Base-by-base conservation (phyloP, 1,140 invertebrate species). In the Leptinotarsa undecemlineata region DNA sequence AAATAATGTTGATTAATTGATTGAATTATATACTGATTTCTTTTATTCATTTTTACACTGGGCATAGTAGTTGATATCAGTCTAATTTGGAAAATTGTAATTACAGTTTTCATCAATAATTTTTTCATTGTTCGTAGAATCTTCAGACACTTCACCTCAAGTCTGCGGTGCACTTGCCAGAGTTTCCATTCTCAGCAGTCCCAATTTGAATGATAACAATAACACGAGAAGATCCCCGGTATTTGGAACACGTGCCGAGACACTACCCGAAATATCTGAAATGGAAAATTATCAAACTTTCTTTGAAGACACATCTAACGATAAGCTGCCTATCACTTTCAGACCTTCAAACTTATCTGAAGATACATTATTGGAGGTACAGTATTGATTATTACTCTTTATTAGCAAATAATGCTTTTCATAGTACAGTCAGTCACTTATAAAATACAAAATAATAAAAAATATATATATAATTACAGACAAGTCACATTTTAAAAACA, bases 341-440 rank as follows among this genome's bases (percentile, higher is more conserved):
- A 90, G 95, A 26, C 90, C 92, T 21, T 96, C 96, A 6, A 96
- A 98, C 84, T 86, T 99, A 71, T 94, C 95, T 51, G 96, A 98
- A 86, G 97, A 99, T 87, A 98, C 97, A 21, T 88, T 99, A 20
- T 90, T 98, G 76, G 96, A 97, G 82, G 92, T 92, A 79, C 26
- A 17, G 47, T 26, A 33, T 57, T 57, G n/a, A n/a, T n/a, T n/a
- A n/a, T n/a, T n/a, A n/a, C n/a, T n/a, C n/a, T n/a, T n/a, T n/a
- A n/a, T n/a, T n/a, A n/a, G n/a, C n/a, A n/a, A n/a, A n/a, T n/a
- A n/a, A n/a, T n/a, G n/a, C n/a, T n/a, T n/a, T n/a, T n/a, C n/a
- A n/a, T n/a, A n/a, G n/a, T n/a, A n/a, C n/a, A n/a, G n/a, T n/a
- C n/a, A n/a, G n/a, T n/a, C n/a, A n/a, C n/a, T n/a, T n/a, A n/a